Evolutionary conservation across 2,888 invertebrate species (phyloP), one percentile per base, ranked within the genome.

Genomic region (Idaea dimidiata): DNA sequence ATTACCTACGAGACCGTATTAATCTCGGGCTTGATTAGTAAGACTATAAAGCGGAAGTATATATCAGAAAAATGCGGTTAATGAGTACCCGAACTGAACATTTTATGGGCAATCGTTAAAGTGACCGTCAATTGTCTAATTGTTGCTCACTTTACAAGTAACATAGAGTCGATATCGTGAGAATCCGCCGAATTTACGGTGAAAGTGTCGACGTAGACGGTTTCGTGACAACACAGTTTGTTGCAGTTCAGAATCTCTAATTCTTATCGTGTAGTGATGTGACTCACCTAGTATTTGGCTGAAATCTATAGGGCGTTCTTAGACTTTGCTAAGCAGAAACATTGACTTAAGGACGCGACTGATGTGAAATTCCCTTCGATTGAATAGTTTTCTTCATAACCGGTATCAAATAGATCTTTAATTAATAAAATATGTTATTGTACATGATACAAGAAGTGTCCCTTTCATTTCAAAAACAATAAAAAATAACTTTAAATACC

Each of bases 41-140:
- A 90, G 91, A 91, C 91, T 92, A 91, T 92, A 91, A 92, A 91
- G 89, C 89, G 91, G 91, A 91, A 91, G 90, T 91, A 43, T 43
- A 43, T 43, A 90, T 91, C 89, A 87, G 82, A 89, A 84, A 91
- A 92, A 92, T 92, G 91, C 88, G 89, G 91, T 89, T 90, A 91
- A 91, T 91, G 91, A 91, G 89, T 85, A 86, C 72, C 87, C 87
- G 83, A 88, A 89, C 87, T 88, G 85, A 81, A 81, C 87, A 87
- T 90, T 92, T 91, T 91, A 91, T 90, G 83, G 88, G 74, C 78
- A 87, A 87, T 88, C 89, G 89, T 90, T 89, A 91, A 89, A 90
- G 85, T 84, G 88, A 84, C 88, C 89, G 89, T 88, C 91, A 90
- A 91, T 91, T 91, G 91, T 91, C 89, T 91, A 90, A 91, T 91